Conservation (phyloP, 2,797 vertebrate genomes). For the Tokudaia muenninki region DNA sequence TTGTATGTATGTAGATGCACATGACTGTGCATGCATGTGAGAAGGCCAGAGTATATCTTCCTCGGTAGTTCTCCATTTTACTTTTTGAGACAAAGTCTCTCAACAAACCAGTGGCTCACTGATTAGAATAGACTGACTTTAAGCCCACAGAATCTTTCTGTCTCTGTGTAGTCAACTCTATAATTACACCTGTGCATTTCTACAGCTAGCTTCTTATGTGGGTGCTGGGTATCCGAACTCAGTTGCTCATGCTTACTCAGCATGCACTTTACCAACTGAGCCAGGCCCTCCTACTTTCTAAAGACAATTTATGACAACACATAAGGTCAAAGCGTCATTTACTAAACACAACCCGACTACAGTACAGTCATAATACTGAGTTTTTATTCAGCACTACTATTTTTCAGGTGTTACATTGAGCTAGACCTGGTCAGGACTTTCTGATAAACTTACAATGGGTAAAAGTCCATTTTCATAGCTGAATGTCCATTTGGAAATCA, state of each 20-base stretch:
- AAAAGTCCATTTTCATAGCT: slow-evolving; percentile 22
- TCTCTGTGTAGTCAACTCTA: not conserved
- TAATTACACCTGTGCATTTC: not conserved
- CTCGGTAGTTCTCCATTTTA: not conserved
- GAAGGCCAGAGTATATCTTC: not conserved
- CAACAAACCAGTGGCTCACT: not conserved
- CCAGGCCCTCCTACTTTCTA: not conserved
- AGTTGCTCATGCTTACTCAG: not conserved
- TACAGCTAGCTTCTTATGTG: not conserved
- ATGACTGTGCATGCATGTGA: not conserved
- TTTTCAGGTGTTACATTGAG: not conserved
- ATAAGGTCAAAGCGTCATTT: not conserved
- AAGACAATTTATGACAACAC: not conserved
- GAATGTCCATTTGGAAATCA: slow-evolving; percentile 7
- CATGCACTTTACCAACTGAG: not conserved
- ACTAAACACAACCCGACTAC: not conserved
- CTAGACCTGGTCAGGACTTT: not conserved
- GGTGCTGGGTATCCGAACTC: not conserved
- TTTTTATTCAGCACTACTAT: not conserved
- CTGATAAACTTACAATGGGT: not conserved
- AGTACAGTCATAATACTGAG: not conserved
- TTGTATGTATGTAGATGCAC: too few species aligned
- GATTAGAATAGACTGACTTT: not conserved
- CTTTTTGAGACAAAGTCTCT: not conserved
- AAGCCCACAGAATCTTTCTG: not conserved